These are phyloP conservation scores for Calosoma granatense DNA, from an alignment of 1,140 invertebrate genomes.

Conservation along the genomic window DNA sequence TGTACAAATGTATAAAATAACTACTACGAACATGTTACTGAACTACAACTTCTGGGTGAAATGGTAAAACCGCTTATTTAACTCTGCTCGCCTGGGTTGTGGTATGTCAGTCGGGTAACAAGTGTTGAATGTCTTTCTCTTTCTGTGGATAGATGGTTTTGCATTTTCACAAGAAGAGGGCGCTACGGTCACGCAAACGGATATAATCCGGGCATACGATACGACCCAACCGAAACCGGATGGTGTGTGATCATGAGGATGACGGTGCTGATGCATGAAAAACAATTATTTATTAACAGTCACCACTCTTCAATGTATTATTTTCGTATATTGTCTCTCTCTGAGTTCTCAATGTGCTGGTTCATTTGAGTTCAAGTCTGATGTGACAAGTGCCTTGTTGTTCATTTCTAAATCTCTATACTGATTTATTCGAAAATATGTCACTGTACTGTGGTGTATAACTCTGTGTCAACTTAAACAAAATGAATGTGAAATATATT, in stretches of 20 bases:
- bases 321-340: background rate
- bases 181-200: conserved; percentile 83
- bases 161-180: conserved; percentile 99
- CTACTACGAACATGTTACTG: no score
- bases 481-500: conserved; percentile 1
- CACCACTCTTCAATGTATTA: no score
- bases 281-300: no score
- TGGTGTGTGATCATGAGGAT: conserved; percentile 36
- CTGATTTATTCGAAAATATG: background rate
- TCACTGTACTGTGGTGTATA: background rate
- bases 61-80: no score
- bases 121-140: conserved; percentile 4
- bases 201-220: conserved; percentile 87
- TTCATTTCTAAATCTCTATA: background rate
- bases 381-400: background rate
- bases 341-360: background rate
- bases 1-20: no score
- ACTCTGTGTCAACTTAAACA: conserved; percentile 3
- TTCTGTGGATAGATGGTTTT: conserved; percentile 72
- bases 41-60: no score
- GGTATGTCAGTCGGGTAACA: no score
- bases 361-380: background rate
- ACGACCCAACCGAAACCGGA: conserved; percentile 76
- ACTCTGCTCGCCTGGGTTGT: no score
- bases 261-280: no score